Conservation (phyloP, 2,113 vertebrate genomes). For the Danio rerio region GRCz12tu NC_133187.1:37136001-37136500, state of each 20-base stretch:
- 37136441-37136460: slow-evolving; percentile 12
- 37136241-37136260: not conserved
- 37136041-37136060: too few relatives aligned
- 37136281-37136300: slow-evolving; percentile 14
- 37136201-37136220: not conserved
- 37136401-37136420: not conserved
- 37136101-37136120: too few relatives aligned
- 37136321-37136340: not conserved
- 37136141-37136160: too few relatives aligned
- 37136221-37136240: not conserved
- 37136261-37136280: not conserved
- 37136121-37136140: too few relatives aligned
- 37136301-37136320: not conserved
- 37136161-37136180: not conserved
- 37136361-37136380: not conserved
- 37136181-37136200: not conserved
- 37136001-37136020: too few relatives aligned
- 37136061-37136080: too few relatives aligned
- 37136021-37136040: too few relatives aligned
- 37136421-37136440: not conserved
- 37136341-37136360: slow-evolving; percentile 1
- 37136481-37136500: slow-evolving; percentile 7
- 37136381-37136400: slow-evolving; percentile 13
- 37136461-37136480: slow-evolving; percentile 25
- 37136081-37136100: too few relatives aligned